Evolutionary conservation across 2,888 invertebrate species (phyloP).

Genomic region (Geophilus truncorum): DNA sequence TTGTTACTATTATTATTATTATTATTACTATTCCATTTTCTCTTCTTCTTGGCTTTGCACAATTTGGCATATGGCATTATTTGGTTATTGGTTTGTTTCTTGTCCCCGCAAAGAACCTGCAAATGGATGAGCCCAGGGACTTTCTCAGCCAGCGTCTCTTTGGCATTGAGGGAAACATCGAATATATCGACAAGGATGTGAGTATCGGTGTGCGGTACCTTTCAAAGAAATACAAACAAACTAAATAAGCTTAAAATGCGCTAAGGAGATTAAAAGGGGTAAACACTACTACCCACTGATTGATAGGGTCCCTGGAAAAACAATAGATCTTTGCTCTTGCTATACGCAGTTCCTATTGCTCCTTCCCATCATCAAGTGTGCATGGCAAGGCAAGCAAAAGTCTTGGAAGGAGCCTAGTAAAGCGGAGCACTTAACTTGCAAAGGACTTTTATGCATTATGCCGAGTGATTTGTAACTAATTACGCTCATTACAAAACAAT

Average conservation of each 20-base stretch:
- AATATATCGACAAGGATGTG: conserved; percentile 43
- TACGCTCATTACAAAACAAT: too few species aligned
- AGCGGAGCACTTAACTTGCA: not conserved
- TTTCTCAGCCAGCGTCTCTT: conserved; percentile 44
- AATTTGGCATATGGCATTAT: not conserved
- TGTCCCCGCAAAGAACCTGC: conserved; percentile 27
- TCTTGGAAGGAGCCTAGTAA: not conserved
- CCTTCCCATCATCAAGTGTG: not conserved
- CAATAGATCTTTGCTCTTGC: not conserved
- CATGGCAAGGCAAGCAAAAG: not conserved
- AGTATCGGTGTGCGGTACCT: conserved; percentile 37
- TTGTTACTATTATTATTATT: not conserved
- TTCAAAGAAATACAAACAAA: too few species aligned
- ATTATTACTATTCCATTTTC: not conserved
- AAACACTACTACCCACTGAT: not conserved
- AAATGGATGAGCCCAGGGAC: conserved; percentile 27
- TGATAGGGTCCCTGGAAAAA: not conserved
- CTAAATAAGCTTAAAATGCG: not conserved
- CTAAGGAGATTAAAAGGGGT: not conserved
- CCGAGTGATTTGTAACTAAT: not conserved
- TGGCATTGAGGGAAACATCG: conserved; percentile 42
- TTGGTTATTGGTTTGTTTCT: conserved; percentile 27
- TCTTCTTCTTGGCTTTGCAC: conserved; percentile 8
- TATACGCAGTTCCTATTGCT: not conserved
- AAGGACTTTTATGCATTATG: not conserved